phyloP scores from a whole-genome alignment of 2,113 vertebrate species.

The Crotalus viridis region DNA sequence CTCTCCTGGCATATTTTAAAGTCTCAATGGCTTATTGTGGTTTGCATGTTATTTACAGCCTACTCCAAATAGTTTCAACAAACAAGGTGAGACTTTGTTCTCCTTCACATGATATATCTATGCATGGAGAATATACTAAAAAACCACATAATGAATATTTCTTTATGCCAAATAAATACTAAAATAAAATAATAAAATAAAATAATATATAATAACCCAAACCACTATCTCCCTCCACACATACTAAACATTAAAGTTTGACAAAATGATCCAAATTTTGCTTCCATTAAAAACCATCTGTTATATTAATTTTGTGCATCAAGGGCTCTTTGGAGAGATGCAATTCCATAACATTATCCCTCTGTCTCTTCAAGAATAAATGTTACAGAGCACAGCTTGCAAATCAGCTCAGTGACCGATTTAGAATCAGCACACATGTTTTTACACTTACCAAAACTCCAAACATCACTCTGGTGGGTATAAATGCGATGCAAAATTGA shows the following conservation, averaged over 20 bases:
- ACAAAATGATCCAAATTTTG: neutral
- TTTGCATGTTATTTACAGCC: neutral
- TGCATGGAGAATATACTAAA: neutral
- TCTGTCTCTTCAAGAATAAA: neutral
- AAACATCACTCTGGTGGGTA: conserved; percentile 95
- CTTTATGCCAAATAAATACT: neutral
- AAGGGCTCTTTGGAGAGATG: neutral
- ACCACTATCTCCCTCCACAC: neutral
- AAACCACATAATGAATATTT: neutral
- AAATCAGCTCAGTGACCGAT: neutral
- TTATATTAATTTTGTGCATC: neutral
- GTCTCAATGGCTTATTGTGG: neutral
- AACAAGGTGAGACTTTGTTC: neutral
- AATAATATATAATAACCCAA: neutral
- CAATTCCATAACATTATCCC: neutral
- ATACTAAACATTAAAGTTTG: neutral
- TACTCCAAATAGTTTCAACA: neutral
- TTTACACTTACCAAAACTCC: conserved; percentile 89
- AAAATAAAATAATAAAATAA: too few species aligned
- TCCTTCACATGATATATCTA: neutral
- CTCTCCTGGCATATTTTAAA: neutral
- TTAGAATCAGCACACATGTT: neutral
- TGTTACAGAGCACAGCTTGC: neutral
- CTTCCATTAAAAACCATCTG: neutral
- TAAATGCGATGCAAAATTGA: conserved; percentile 93